These are phyloP conservation scores for Caenorhabditis angaria DNA, from an alignment of 2,888 invertebrate species.

Conservation along the genomic window DNA sequence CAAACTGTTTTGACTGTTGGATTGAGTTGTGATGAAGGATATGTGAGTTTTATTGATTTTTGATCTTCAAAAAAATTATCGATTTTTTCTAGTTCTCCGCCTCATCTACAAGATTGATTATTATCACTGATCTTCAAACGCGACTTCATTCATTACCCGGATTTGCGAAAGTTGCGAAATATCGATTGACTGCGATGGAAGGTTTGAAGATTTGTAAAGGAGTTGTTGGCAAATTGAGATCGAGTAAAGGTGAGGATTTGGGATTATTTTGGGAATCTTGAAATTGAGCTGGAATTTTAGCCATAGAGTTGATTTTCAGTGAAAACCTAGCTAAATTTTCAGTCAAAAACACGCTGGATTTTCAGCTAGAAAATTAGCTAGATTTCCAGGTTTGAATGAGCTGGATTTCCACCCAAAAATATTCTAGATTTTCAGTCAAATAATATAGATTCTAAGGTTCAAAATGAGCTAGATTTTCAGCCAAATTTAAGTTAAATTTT, in stretches of 20 bases:
- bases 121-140: constrained; percentile 29
- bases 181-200: constrained; percentile 29
- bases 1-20: constrained; percentile 20
- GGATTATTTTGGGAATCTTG: neutral
- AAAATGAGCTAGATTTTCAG: too few relatives aligned
- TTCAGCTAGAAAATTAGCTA: too few relatives aligned
- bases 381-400: too few relatives aligned
- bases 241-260: constrained; percentile 12
- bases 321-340: too few relatives aligned
- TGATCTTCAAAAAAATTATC: neutral
- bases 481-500: too few relatives aligned
- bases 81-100: constrained; percentile 21
- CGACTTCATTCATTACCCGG: constrained; percentile 22
- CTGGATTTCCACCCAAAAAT: too few relatives aligned
- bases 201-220: constrained; percentile 27
- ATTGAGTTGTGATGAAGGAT: constrained; percentile 23
- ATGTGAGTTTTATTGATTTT: constrained; percentile 16
- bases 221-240: constrained; percentile 8
- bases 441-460: too few relatives aligned
- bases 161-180: constrained; percentile 15
- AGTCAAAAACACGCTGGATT: too few relatives aligned
- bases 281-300: too few relatives aligned
- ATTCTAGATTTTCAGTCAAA: too few relatives aligned
- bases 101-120: constrained; percentile 16
- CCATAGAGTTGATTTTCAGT: too few relatives aligned